Evolutionary conservation across 2,888 invertebrate species (phyloP), one percentile per base, ranked within the genome.

Genomic region (Apamea anceps): DNA sequence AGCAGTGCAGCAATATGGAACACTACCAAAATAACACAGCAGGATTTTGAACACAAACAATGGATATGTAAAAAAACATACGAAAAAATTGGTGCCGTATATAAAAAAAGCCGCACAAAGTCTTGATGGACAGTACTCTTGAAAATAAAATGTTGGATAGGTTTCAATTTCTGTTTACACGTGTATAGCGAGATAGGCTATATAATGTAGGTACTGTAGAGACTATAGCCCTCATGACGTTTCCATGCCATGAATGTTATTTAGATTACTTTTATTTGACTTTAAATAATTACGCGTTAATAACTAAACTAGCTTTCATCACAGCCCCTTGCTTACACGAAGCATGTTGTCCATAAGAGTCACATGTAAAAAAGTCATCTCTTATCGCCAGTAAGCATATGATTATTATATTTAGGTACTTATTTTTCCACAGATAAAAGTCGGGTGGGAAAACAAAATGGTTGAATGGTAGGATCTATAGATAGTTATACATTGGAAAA

Each of bases 1-100:
- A 54, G 12, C 45, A n/a, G 70, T 45, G 21, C 15, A 45, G 15
- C 45, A 28, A 63, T 54, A 37, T 21, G 3, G 42, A 62, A 68
- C 42, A 60, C 12, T 67, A 28, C 3, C 25, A 3, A 32, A 21
- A 45, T 70, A 71, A 18, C 21, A 65, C 8, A 63, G 12, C 12
- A 15, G 15, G 3, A 57, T 77, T 77, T 32, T 0, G n/a, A 48
- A 21, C 25, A 57, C 65, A 77, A 80, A 21, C 18, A 77, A 80
- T 32, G 15, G 18, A 25, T 51, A 77, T 5, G 1, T 63, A 0
- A 54, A 71, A 54, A 70, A 25, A 51, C 0, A 28, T 12, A 48
- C 6, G 8, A n/a, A 28, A 32, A 32, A 32, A 10, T 48, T 32
- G 4, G 21, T 32, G 13, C 3, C 37, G 28, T 25, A 15, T 10